Conservation (phyloP, 2,797 vertebrate genomes). For the Cheirogaleus major region DNA sequence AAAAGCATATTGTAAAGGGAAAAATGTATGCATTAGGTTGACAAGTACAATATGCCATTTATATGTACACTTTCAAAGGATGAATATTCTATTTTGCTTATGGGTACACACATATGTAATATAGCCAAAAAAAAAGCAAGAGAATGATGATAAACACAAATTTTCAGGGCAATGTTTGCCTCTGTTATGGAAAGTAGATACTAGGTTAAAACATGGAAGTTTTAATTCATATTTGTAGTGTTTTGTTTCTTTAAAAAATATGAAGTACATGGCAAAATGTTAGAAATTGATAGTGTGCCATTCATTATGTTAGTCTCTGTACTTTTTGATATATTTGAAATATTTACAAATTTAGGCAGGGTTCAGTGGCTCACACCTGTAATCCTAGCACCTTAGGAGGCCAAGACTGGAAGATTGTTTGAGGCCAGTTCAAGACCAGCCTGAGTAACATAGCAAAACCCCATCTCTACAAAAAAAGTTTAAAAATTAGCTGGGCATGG, state of each 20-base stretch:
- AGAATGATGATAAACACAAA: not conserved
- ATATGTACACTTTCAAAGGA: not conserved
- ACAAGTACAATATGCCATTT: not conserved
- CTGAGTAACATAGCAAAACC: not conserved
- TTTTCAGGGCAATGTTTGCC: not conserved
- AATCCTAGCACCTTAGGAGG: not conserved
- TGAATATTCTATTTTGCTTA: not conserved
- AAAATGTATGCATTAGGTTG: not conserved
- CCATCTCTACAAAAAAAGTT: not conserved
- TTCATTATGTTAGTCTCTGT: constrained; percentile 12
- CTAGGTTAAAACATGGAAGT: not conserved
- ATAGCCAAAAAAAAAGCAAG: not conserved
- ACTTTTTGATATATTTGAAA: not conserved
- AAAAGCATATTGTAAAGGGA: not conserved
- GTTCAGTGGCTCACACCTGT: not conserved
- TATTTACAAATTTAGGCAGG: not conserved
- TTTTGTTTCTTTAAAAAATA: constrained; percentile 25
- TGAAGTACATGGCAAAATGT: not conserved
- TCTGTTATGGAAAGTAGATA: not conserved
- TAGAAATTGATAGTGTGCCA: not conserved
- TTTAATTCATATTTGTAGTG: not conserved
- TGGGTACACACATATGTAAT: not conserved
- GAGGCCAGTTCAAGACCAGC: not conserved
- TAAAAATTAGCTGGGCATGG: not conserved
- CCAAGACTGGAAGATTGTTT: not conserved